Conservation (phyloP, 2,797 vertebrate genomes). For the Falco naumanni region DNA sequence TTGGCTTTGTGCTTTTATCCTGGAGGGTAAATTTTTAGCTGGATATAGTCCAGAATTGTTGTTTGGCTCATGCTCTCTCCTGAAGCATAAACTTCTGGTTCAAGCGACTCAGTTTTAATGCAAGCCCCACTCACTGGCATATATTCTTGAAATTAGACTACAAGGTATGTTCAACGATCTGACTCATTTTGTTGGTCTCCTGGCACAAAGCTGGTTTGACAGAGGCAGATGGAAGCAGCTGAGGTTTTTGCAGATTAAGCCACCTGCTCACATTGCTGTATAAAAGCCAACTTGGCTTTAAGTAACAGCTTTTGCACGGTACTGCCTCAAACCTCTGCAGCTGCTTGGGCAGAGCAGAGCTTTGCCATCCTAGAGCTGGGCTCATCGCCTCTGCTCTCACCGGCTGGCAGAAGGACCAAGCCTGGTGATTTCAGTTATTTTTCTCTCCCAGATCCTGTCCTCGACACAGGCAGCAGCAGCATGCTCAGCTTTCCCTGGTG, state of each 20-base stretch:
- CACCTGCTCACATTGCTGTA: neutral
- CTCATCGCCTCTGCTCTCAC: accelerated
- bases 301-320: neutral
- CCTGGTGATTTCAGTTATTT: neutral
- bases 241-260: neutral
- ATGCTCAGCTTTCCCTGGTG: neutral
- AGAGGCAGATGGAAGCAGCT: neutral
- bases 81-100: neutral
- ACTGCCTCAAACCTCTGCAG: neutral
- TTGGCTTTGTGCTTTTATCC: neutral
- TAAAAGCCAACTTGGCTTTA: neutral
- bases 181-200: neutral
- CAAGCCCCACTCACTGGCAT: neutral
- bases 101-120: neutral
- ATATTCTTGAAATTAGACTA: neutral
- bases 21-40: neutral
- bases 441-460: neutral
- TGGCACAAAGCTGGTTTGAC: neutral
- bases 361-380: neutral
- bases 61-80: neutral
- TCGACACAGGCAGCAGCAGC: neutral
- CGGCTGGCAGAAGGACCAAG: neutral
- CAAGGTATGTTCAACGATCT: neutral
- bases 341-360: accelerated
- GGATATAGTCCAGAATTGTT: neutral